These are phyloP conservation scores for Bursaphelenchus mucronatus DNA, from an alignment of 1,140 invertebrate species.

Conservation along the genomic window DNA sequence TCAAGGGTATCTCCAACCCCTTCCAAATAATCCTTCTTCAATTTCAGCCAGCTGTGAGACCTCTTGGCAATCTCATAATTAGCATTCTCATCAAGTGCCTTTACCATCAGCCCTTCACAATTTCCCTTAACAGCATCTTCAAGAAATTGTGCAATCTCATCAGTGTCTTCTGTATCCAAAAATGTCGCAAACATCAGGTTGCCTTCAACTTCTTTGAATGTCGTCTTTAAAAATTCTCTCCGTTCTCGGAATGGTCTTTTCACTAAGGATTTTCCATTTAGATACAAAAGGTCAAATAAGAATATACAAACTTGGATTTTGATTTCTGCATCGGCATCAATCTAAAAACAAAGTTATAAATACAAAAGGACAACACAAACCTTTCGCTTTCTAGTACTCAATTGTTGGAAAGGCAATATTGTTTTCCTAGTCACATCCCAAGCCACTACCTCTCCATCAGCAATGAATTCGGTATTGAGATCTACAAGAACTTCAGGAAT, in stretches of 20 bases:
- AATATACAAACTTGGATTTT: conserved; percentile 96
- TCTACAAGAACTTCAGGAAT: conserved; percentile 65
- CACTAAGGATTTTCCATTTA: conserved; percentile 84
- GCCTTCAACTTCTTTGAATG: conserved; percentile 66
- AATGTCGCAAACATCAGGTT: conserved; percentile 82
- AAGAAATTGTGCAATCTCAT: conserved; percentile 87
- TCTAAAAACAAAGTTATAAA: conserved; percentile 37
- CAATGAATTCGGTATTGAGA: conserved; percentile 71
- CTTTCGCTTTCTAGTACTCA: conserved; percentile 92
- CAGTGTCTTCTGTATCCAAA: conserved; percentile 77
- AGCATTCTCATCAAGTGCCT: conserved; percentile 83
- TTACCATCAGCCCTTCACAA: conserved; percentile 98
- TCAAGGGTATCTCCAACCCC: conserved; percentile 88
- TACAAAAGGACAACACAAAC: conserved; percentile 61
- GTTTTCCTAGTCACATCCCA: conserved; percentile 83
- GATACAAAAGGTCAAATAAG: conserved; percentile 91
- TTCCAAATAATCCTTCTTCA: conserved; percentile 96
- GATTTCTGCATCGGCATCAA: conserved; percentile 79
- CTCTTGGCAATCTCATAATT: conserved; percentile 96
- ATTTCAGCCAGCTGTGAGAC: conserved; percentile 73
- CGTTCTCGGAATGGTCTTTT: conserved; percentile 73
- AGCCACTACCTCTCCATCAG: conserved; percentile 95
- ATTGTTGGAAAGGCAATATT: conserved; percentile 92
- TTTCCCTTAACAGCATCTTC: conserved; percentile 93
- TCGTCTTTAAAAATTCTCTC: conserved; percentile 71